Base-by-base conservation (phyloP, 2,113 vertebrate species). In the Heliornis fulica region DNA sequence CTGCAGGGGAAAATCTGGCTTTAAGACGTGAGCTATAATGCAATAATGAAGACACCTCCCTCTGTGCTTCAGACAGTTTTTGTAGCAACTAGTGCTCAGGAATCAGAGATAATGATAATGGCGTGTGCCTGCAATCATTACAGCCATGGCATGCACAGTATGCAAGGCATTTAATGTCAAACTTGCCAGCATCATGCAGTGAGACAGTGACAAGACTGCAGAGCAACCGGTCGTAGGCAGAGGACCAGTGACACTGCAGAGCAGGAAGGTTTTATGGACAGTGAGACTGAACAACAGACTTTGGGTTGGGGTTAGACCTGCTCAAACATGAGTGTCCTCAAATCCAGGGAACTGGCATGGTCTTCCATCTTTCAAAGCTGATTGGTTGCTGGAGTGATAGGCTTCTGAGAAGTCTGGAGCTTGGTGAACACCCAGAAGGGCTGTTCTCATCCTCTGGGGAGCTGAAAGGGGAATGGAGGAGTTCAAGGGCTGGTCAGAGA, bases 11-110 rank as follows among this genome's bases (percentile, higher is more conserved):
- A 88, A 86, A 91, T 78, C 51, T 75, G 43, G 15, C 82, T 92
- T 81, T 63, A 60, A 86, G 60, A 83, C 0, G 0, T 36, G 85
- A 94, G 48, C 56, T 63, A 11, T 57, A 88, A 66, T 9, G n/a
- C n/a, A 56, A 21, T 94, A 93, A 89, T 38, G 60, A 86, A 96
- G 85, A 51, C 0, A 0, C 82, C 72, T 94, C 80, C 88, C 85
- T 64, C 85, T 92, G 90, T 75, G 94, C 68, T 71, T 75, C 88
- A 80, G 79, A 38, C 66, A 81, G 71, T 20, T 85, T 93, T 94
- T 78, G 43, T 26, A 81, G 82, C 68, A 88, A 70, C 38, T 28
- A 59, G 48, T n/a, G 31, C 60, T 90, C 75, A 87, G 80, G 88
- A 96, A 63, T 93, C 69, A 56, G 90, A 71, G 76, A 48, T 86